phyloP scores from a whole-genome alignment of 2,888 invertebrate species.

The Dasysyrphus tricinctus region DNA sequence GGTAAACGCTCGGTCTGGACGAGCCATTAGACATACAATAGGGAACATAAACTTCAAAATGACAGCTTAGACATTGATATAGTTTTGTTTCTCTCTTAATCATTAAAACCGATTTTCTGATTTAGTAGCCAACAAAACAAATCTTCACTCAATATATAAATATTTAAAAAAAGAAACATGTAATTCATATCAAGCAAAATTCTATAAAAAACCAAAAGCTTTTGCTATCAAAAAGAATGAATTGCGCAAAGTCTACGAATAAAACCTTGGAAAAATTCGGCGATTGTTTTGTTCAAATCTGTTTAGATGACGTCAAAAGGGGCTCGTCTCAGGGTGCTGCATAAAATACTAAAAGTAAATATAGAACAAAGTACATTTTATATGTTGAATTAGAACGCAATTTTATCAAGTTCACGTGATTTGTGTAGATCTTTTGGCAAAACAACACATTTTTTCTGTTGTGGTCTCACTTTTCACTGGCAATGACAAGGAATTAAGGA shows the following conservation, averaged over 20 bases:
- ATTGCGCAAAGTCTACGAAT: not conserved
- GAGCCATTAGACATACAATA: not conserved
- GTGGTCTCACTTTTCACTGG: not conserved
- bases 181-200: not conserved
- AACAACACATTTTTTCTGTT: not conserved
- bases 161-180: not conserved
- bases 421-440: not conserved
- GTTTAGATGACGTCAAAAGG: constrained; percentile 61
- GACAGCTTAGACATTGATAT: not conserved
- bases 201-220: not conserved
- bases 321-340: constrained; percentile 59
- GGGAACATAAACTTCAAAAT: constrained; percentile 1
- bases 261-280: not conserved
- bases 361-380: constrained; percentile 14
- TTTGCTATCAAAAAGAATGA: not conserved
- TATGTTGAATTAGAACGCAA: constrained; percentile 18
- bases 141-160: not conserved
- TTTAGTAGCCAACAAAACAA: not conserved
- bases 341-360: constrained; percentile 47
- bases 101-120: not conserved
- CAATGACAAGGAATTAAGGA: not conserved
- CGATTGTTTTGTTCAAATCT: not conserved
- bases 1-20: not conserved
- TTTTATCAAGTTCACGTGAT: constrained; percentile 34
- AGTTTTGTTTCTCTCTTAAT: not conserved